A percentile compares a stretch with the other conserved stretches of the same genome.
Conservation (phyloP, 1,140 invertebrate species). For the Thrips palmi region DNA sequence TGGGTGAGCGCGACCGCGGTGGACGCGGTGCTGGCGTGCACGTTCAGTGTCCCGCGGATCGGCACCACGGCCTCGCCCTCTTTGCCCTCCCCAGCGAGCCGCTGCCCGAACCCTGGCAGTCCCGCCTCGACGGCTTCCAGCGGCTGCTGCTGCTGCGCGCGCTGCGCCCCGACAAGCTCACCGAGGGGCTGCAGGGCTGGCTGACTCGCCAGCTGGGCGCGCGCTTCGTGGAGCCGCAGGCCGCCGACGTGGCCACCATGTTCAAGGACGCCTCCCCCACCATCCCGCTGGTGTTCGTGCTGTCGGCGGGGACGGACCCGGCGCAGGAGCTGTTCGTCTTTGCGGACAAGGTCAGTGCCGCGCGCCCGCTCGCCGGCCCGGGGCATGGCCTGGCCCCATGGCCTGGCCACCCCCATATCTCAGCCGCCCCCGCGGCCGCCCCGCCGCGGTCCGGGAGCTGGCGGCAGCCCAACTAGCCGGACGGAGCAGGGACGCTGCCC, state of each 20-base stretch:
- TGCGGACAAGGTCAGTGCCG: conserved; percentile 39
- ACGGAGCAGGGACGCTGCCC: too few species aligned
- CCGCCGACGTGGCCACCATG: conserved; percentile 38
- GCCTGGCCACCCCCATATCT: too few species aligned
- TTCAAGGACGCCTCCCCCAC: conserved; percentile 41
- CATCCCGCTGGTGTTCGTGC: conserved; percentile 45
- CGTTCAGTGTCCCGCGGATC: too few species aligned
- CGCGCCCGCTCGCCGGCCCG: too few species aligned
- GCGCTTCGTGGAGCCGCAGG: conserved; percentile 45
- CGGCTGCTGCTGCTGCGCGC: conserved; percentile 50
- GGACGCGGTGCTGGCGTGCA: too few species aligned
- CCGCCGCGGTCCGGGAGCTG: too few species aligned
- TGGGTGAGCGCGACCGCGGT: conserved; percentile 18
- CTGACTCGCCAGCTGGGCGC: conserved; percentile 35
- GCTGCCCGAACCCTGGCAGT: conserved; percentile 35
- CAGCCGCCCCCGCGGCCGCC: too few species aligned
- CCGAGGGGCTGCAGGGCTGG: conserved; percentile 46
- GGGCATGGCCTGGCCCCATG: too few species aligned
- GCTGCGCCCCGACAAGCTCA: conserved; percentile 51
- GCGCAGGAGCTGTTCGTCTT: conserved; percentile 39
- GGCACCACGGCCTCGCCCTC: too few species aligned
- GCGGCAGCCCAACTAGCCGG: too few species aligned
- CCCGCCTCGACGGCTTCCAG: conserved; percentile 38
- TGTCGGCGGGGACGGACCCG: conserved; percentile 53
- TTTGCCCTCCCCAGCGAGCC: conserved; percentile 20